Conservation (phyloP, 2,797 vertebrate genomes). For the Cottoperca gobio region DNA sequence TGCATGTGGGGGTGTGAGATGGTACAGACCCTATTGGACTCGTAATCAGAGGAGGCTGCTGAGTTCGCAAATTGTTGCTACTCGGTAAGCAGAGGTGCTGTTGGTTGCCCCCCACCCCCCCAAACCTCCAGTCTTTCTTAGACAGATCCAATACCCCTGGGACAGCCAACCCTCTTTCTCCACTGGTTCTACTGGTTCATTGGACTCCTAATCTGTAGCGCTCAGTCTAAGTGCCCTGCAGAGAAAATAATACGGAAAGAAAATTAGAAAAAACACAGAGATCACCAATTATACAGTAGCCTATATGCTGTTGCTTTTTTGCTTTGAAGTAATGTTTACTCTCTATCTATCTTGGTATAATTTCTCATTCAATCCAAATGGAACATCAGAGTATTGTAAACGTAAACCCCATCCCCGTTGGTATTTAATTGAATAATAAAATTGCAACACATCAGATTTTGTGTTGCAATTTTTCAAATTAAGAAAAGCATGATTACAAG, state of each 20-base stretch:
- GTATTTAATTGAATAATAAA: constrained; percentile 41
- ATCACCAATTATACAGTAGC: constrained; percentile 21
- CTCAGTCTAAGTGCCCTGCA: constrained; percentile 11
- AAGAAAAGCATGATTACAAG: constrained; percentile 34
- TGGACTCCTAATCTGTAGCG: constrained; percentile 36
- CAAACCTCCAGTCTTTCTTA: background rate
- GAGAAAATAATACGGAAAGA: constrained; percentile 4
- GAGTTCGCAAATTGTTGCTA: constrained; percentile 40
- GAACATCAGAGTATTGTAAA: constrained; percentile 32
- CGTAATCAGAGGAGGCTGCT: constrained; percentile 42
- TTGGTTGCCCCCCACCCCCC: background rate
- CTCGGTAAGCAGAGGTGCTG: constrained; percentile 17
- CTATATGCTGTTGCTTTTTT: background rate
- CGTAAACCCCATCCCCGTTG: constrained; percentile 11
- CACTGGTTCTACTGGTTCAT: constrained; percentile 28
- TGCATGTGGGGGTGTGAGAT: constrained; percentile 13
- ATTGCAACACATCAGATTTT: constrained; percentile 23
- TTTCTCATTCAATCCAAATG: constrained; percentile 38
- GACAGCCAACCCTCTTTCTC: constrained; percentile 14
- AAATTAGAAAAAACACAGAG: background rate
- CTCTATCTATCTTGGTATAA: constrained; percentile 8
- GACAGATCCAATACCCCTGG: constrained; percentile 4
- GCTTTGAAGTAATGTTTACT: constrained; percentile 11
- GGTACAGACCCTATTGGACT: constrained; percentile 25
- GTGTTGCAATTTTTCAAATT: constrained; percentile 34